Percentiles rank a stretch among this genome's conserved stretches.
phyloP scores from a whole-genome alignment of 1,140 invertebrate species.

The Fopius arisanus region DNA sequence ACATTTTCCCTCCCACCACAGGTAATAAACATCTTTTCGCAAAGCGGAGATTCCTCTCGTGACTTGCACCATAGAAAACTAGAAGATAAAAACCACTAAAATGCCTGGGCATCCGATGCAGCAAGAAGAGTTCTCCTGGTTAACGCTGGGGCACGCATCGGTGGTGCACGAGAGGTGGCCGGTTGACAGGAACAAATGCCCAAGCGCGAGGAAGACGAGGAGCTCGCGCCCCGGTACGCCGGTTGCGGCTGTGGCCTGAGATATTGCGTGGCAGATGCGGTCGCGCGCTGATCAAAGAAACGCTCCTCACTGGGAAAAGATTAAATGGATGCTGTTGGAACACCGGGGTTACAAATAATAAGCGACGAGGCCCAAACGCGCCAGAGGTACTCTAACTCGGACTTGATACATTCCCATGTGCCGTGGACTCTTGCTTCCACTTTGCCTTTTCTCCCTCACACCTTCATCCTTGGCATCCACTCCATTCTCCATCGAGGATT shows the following conservation, averaged over 20 bases:
- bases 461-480: conserved; percentile 28
- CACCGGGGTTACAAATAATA: conserved; percentile 61
- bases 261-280: conserved; percentile 63
- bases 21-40: no score
- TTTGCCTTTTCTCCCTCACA: conserved; percentile 36
- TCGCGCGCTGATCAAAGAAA: conserved; percentile 64
- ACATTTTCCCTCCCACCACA: no score
- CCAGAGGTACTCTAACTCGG: conserved; percentile 47
- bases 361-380: conserved; percentile 39
- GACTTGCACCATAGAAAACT: conserved; percentile 29
- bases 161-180: conserved; percentile 32
- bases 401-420: conserved; percentile 53
- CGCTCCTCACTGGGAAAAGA: conserved; percentile 60
- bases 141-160: conserved; percentile 29
- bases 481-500: conserved; percentile 14
- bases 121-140: conserved; percentile 15
- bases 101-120: not conserved
- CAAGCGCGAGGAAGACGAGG: conserved; percentile 58
- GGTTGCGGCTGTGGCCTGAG: conserved; percentile 57
- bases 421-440: conserved; percentile 9
- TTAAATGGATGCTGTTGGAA: conserved; percentile 63
- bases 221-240: conserved; percentile 57
- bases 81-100: conserved; percentile 1
- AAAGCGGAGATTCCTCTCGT: no score
- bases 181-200: conserved; percentile 62